These are phyloP conservation scores for Torymus auratus DNA, from an alignment of 2,888 invertebrate genomes.

Conservation along the genomic window DNA sequence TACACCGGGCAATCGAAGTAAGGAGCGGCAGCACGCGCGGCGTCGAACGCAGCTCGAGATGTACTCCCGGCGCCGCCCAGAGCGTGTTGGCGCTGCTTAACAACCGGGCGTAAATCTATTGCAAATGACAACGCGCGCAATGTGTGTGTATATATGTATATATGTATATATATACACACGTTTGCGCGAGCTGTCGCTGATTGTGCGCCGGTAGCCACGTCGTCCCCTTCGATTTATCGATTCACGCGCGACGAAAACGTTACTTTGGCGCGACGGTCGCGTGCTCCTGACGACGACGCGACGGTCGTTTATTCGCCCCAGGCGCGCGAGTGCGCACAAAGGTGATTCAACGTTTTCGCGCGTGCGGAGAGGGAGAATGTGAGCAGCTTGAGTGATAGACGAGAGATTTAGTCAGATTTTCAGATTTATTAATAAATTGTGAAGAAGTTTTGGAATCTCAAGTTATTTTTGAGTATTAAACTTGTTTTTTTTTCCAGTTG, in stretches of 20 bases:
- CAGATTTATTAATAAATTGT: too few species aligned
- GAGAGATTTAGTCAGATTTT: too few species aligned
- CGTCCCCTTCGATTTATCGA: slow-evolving; percentile 49
- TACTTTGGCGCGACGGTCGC: background rate
- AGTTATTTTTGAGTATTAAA: too few species aligned
- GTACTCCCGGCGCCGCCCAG: slow-evolving; percentile 49
- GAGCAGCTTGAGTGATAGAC: too few species aligned
- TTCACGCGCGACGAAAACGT: slow-evolving; percentile 20
- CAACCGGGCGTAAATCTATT: slow-evolving; percentile 56
- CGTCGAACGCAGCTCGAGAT: too few species aligned
- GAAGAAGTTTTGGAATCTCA: too few species aligned
- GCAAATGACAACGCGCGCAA: slow-evolving; percentile 35
- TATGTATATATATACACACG: background rate
- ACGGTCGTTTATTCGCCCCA: slow-evolving; percentile 12
- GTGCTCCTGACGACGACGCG: slow-evolving; percentile 8
- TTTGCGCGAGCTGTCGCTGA: slow-evolving; percentile 18
- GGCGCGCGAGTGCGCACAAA: too few species aligned
- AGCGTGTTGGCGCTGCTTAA: slow-evolving; percentile 60
- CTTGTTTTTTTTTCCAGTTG: too few species aligned
- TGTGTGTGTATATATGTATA: too few species aligned
- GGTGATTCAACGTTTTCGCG: background rate
- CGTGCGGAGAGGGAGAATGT: too few species aligned
- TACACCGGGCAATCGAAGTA: background rate
- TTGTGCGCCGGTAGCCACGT: slow-evolving; percentile 9
- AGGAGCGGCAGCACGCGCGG: background rate